phyloP scores from a whole-genome alignment of 1,140 invertebrate species.

The Chrysomallon squamiferum region DNA sequence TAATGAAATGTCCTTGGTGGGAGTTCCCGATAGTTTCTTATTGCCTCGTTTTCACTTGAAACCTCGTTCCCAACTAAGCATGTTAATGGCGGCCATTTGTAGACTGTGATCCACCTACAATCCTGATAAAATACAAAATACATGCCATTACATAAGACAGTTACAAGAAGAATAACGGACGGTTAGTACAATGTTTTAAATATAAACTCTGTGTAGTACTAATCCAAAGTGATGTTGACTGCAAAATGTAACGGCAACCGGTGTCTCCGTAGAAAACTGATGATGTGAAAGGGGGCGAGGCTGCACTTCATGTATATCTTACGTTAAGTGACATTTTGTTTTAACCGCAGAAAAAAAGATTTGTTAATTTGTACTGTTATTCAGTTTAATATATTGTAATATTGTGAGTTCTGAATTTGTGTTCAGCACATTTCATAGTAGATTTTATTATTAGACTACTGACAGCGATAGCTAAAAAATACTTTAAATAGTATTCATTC shows the following conservation, averaged over 20 bases:
- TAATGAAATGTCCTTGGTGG: not conserved
- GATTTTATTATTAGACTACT: no score
- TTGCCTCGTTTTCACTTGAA: conserved; percentile 11
- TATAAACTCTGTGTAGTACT: not conserved
- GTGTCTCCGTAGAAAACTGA: not conserved
- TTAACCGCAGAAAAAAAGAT: no score
- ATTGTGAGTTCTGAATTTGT: no score
- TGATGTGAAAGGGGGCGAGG: not conserved
- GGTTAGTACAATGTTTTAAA: not conserved
- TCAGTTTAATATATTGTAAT: no score
- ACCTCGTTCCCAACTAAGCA: conserved; percentile 22
- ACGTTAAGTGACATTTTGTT: no score
- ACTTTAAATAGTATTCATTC: no score
- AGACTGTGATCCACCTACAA: conserved; percentile 45
- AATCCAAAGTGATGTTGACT: not conserved
- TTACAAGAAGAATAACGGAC: not conserved
- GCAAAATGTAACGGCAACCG: not conserved
- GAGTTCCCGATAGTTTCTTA: conserved; percentile 1
- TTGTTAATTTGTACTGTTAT: no score
- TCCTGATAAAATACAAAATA: conserved; percentile 15
- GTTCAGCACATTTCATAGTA: no score
- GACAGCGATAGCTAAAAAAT: no score
- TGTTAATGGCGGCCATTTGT: conserved; percentile 56
- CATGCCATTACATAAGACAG: not conserved
- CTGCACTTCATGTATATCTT: not conserved